These are phyloP conservation scores for Chrysomallon squamiferum DNA, from an alignment of 1,140 invertebrate species.

Conservation along the genomic window DNA sequence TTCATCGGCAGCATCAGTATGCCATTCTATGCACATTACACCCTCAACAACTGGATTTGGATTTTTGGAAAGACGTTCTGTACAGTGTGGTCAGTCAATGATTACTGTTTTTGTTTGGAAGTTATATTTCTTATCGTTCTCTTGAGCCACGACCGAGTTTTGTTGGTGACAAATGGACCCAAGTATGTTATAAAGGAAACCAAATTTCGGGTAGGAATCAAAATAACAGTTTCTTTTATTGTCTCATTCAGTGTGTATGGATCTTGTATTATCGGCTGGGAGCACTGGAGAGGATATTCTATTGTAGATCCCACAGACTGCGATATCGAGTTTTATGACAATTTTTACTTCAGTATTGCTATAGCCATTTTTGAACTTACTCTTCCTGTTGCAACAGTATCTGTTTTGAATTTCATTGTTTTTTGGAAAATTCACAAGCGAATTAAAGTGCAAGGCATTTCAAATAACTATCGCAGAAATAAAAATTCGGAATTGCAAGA, in stretches of 20 bases:
- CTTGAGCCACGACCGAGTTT: conserved; percentile 20
- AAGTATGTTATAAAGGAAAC: conserved; percentile 5
- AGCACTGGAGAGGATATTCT: background rate
- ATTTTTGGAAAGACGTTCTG: conserved; percentile 13
- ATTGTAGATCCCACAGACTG: conserved; percentile 7
- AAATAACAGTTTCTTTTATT: conserved; percentile 8
- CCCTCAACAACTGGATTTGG: conserved; percentile 7
- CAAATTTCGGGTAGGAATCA: background rate
- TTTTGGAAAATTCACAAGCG: conserved; percentile 1
- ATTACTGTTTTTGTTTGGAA: conserved; percentile 7
- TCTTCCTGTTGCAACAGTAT: conserved; percentile 1
- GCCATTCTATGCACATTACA: conserved; percentile 19
- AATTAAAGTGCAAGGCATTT: background rate
- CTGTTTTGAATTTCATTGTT: conserved; percentile 3
- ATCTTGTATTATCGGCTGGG: conserved; percentile 9
- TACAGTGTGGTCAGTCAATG: conserved; percentile 10
- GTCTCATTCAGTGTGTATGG: conserved; percentile 10
- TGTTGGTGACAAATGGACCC: conserved; percentile 8
- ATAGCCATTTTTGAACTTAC: conserved; percentile 9
- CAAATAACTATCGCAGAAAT: background rate
- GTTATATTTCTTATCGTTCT: background rate
- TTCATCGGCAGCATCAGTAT: conserved; percentile 32
- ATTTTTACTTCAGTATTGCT: conserved; percentile 7
- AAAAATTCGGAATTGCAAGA: background rate
- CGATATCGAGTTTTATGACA: conserved; percentile 12